phyloP scores from a whole-genome alignment of 1,140 invertebrate species.

The Anadara kagoshimensis region DNA sequence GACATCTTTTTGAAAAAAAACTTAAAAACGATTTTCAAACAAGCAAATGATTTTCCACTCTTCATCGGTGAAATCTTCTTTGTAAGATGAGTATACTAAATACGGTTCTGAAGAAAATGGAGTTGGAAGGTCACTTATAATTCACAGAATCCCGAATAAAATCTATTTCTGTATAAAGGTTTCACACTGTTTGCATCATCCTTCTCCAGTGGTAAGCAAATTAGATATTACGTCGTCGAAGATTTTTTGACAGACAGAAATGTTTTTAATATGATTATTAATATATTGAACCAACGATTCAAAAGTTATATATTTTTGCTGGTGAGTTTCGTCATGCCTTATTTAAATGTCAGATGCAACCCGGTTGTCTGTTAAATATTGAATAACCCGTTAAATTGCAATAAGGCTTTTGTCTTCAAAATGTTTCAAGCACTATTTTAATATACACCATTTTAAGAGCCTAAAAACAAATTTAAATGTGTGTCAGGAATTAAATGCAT shows the following conservation, averaged over 20 bases:
- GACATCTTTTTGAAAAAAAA: not conserved
- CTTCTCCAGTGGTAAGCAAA: not conserved
- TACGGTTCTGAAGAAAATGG: not conserved
- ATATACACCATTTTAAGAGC: too few species aligned
- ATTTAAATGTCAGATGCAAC: too few species aligned
- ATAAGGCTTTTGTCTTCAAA: too few species aligned
- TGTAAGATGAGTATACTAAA: not conserved
- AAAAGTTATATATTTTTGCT: not conserved
- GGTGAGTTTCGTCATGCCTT: too few species aligned
- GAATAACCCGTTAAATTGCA: too few species aligned
- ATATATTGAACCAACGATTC: not conserved
- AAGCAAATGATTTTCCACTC: not conserved
- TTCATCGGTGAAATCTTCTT: not conserved
- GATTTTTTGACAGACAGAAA: not conserved
- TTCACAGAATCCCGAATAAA: too few species aligned
- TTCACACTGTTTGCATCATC: not conserved
- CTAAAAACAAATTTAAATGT: too few species aligned
- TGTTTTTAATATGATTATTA: not conserved
- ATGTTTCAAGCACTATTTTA: too few species aligned
- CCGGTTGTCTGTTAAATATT: too few species aligned
- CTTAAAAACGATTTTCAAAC: conserved; percentile 3
- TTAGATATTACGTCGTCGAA: not conserved
- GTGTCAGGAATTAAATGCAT: too few species aligned
- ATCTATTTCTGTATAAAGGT: not conserved
- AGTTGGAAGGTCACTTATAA: not conserved